Evolutionary conservation across 1,140 invertebrate species (phyloP), one percentile per base, ranked within the genome.

Genomic region (Papilio polyxenes): DNA sequence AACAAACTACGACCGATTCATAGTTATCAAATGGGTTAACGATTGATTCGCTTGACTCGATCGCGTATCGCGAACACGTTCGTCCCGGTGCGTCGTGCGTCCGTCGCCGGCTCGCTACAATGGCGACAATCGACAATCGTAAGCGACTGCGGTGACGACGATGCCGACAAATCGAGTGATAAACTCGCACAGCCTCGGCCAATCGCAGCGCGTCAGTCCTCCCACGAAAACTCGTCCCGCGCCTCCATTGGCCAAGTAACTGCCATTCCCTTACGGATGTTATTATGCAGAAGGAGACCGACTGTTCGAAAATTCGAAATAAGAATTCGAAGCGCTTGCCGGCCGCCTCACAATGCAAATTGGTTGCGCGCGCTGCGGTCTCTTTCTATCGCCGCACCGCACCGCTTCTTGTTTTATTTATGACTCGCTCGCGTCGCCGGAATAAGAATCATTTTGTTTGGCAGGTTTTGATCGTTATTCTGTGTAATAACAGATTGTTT

Each of bases 181-280:
- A 90, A 93, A 91, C 89, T 84, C 85, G 83, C 84, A 83, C 83
- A 79, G 69, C 81, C 83, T n/a, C 88, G 78, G 76, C 93, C 92
- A 94, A 94, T 94, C 80, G 51, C 53, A 81, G 75, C 62, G 80
- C 90, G 75, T 80, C 89, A 89, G 85, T 87, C 89, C 93, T 92
- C 93, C 93, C 93, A 92, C 92, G 91, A 91, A 82, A 87, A 77
- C 84, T 83, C 82, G 83, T 83, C 75, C 85, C 65, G 88, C 86
- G 56, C 81, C 49, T 65, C 83, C 53, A 94, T 94, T 94, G 93
- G 93, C 87, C 88, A 93, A 93, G 93, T 88, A 93, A 91, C 92
- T 93, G 92, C 91, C 93, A 93, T 93, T 93, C 89, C 91, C 93
- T 93, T 92, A 91, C 91, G 91, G 92, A 92, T 92, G 92, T 91